These are phyloP conservation scores for Hypolimnas misippus DNA, from an alignment of 2,888 invertebrate genomes.

Conservation along the genomic window DNA sequence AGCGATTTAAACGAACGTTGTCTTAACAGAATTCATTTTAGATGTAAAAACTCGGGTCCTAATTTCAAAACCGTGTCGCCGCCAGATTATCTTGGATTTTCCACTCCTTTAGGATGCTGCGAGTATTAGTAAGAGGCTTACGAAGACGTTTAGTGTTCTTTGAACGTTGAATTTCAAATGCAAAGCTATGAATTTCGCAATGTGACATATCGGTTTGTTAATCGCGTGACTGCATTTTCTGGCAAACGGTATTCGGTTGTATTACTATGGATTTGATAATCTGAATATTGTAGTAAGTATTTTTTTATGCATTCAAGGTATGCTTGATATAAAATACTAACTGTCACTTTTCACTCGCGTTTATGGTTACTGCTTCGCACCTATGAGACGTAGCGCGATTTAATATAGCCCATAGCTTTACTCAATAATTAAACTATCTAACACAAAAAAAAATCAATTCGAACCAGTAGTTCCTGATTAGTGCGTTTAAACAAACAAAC, in stretches of 20 bases:
- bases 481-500: too few species aligned
- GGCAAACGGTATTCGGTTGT: background rate
- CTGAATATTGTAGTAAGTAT: too few species aligned
- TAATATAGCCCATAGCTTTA: too few species aligned
- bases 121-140: slow-evolving; percentile 67
- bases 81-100: slow-evolving; percentile 74
- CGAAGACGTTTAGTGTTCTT: slow-evolving; percentile 51
- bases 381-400: too few species aligned
- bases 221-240: background rate
- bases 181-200: slow-evolving; percentile 32
- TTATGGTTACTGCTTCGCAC: too few species aligned
- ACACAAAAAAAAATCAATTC: too few species aligned
- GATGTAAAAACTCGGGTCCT: slow-evolving; percentile 64
- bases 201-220: slow-evolving; percentile 12
- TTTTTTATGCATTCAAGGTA: too few species aligned
- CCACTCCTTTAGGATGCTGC: slow-evolving; percentile 60
- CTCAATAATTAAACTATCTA: too few species aligned
- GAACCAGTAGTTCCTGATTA: too few species aligned
- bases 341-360: too few species aligned
- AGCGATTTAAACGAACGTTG: slow-evolving; percentile 32
- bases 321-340: too few species aligned
- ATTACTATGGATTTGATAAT: too few species aligned
- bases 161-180: slow-evolving; percentile 32
- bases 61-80: slow-evolving; percentile 73
- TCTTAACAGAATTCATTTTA: slow-evolving; percentile 51